A percentile compares a stretch with the other conserved stretches of the same genome.
Conservation (phyloP, 1,140 invertebrate genomes). For the Dysdera silvatica region DNA sequence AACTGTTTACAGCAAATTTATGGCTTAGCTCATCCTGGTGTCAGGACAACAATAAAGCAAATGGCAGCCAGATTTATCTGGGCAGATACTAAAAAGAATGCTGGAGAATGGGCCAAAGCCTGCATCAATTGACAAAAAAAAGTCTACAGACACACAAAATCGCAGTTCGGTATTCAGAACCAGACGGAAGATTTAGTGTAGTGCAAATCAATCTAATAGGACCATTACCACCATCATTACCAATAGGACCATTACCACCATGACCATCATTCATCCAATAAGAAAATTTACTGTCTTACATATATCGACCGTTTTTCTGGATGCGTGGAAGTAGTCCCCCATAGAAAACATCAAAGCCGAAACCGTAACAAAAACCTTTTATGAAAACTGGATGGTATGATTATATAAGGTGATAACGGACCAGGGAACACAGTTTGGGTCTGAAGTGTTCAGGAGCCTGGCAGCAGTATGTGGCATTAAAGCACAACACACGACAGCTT, state of each 20-base stretch:
- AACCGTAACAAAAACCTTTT: slow-evolving; percentile 38
- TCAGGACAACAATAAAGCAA: not conserved
- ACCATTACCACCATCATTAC: slow-evolving; percentile 41
- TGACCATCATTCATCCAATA: too few relatives aligned
- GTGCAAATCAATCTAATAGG: slow-evolving; percentile 50
- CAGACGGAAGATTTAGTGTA: slow-evolving; percentile 29
- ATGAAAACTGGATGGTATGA: slow-evolving; percentile 38
- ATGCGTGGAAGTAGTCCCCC: slow-evolving; percentile 45
- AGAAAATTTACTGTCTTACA: slow-evolving; percentile 43
- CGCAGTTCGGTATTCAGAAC: not conserved
- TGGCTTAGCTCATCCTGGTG: not conserved
- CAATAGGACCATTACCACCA: slow-evolving; percentile 46
- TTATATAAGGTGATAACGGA: slow-evolving; percentile 40
- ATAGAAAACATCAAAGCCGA: slow-evolving; percentile 41
- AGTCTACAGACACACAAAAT: not conserved
- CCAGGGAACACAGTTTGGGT: slow-evolving; percentile 45
- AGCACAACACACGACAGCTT: not conserved
- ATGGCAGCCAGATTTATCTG: slow-evolving; percentile 10
- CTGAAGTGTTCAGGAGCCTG: not conserved
- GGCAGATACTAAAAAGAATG: not conserved
- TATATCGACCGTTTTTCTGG: slow-evolving; percentile 45
- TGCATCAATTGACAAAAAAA: slow-evolving; percentile 13
- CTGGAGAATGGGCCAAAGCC: not conserved
- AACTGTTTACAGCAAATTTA: not conserved
- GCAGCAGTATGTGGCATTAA: not conserved